Evolutionary conservation across 92 coral and sea anemone genomes (phyloP), one percentile per base, ranked within the genome.

Genomic region (Pocillopora meandrina): DNA sequence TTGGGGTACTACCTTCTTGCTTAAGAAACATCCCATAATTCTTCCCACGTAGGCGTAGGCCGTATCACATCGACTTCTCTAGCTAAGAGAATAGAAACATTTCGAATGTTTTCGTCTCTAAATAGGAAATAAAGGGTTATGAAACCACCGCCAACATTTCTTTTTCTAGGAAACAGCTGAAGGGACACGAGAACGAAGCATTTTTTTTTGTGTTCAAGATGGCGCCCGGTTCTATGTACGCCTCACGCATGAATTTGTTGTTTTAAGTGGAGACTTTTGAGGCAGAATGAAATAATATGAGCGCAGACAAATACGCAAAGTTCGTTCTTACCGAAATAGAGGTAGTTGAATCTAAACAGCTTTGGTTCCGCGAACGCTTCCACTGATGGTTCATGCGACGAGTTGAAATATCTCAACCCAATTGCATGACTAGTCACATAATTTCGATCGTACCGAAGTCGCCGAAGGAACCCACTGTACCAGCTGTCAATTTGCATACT

Each of bases 221-320:
- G 98, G 98, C 98, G 98, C 95, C 89, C 81, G 83, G 86, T 85
- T 89, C 86, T 90, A 85, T 87, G 85, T 86, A 75, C 74, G 82
- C 64, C 90, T 89, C 89, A 75, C 71, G 94, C 86, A 88, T 85
- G 75, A 76, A 89, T 89, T 78, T 84, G 83, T 86, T 82, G 86
- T 90, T 91, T n/a, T 58, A 65, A 87, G 93, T 72, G 91, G 90
- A 71, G 92, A 70, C 75, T 82, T 94, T 74, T 85, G 89, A 90
- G 92, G 91, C 95, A 94, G 95, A 95, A 96, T 96, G 99, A 96
- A 82, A 93, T 92, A 98, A 97, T 84, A 96, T 96, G 99, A 96
- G 98, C 82, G 95, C 93, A 96, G 99, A 94, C 99, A 95, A 86
- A 82, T 92, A 89, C 98, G 99, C 94, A 96, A 95, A 84, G 99